Percentiles rank a stretch among this genome's conserved stretches.
These are phyloP conservation scores for Turritopsis dohrnii DNA, from an alignment of 30 jellyfish, hydroid and myxozoan genomes.

Conservation along the genomic window DNA sequence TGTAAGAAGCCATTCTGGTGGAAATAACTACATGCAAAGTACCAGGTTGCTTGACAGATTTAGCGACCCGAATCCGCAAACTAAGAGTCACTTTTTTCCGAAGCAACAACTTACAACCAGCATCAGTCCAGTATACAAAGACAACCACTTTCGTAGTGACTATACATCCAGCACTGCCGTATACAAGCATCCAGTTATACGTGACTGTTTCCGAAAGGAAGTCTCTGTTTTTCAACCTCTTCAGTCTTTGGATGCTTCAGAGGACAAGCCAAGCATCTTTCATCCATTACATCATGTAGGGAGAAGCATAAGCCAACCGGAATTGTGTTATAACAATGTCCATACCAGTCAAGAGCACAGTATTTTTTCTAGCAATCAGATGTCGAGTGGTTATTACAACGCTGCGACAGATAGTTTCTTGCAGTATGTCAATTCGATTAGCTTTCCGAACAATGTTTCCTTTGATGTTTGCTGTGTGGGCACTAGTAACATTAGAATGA, in stretches of 20 bases:
- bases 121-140: slow-evolving; percentile 10
- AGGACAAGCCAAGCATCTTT: background rate
- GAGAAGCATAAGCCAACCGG: background rate
- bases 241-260: background rate
- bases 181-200: background rate
- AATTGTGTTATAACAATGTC: background rate
- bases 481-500: slow-evolving; percentile 25
- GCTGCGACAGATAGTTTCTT: background rate
- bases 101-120: slow-evolving; percentile 8
- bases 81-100: background rate
- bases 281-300: background rate
- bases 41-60: slow-evolving; percentile 8
- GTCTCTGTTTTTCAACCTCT: background rate
- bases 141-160: background rate
- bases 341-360: background rate
- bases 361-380: background rate
- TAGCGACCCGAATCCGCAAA: slow-evolving; percentile 17
- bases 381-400: background rate
- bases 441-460: slow-evolving; percentile 46
- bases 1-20: background rate
- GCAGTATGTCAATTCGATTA: background rate
- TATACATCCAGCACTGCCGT: background rate
- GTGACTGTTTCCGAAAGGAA: background rate
- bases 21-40: slow-evolving; percentile 1
- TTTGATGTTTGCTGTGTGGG: slow-evolving; percentile 70